Base-by-base conservation (phyloP, 2,888 invertebrate genomes). In the Cacoxenus indagator region DNA sequence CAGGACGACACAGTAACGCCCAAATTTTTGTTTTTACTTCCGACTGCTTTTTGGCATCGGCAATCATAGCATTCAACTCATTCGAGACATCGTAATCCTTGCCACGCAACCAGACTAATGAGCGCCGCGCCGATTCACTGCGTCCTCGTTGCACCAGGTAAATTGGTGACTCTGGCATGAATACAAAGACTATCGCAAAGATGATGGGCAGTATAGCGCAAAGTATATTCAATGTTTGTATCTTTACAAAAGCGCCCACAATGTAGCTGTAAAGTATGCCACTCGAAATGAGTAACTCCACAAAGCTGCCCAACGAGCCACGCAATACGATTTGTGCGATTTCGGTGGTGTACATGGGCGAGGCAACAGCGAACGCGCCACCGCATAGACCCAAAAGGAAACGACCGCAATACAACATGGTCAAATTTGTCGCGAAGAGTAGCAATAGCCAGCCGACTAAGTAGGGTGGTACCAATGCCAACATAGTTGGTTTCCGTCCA, bases 101-200 rank as follows among this genome's bases (percentile, higher is more conserved):
- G 0, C 95, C 95, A 9, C 96, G 90, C 4, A 96, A 89, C 85
- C 89, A 91, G 64, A 91, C 85, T 70, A 96, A 85, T 0, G 94
- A 90, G 24, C 90, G 88, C 19, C 90, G 88, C 0, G 96, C 96
- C 64, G 91, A 91, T 0, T 90, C 90, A 24, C 90, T 87, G 55
- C 90, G 88, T 0, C 90, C 78, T 91, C 92, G 27, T 61, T 57
- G 57, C 9, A 27, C 57, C 24, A 31, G n/a, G 22, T 46, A 46
- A 43, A 43, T 29, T 29, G 96, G 96, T 2, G 94, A 92, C 87
- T 96, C 96, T 0, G 96, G 96, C 91, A 96, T 93, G 76, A 93
- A 92, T 79, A 93, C 90, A 87, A 95, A 93, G 0, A 92, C 87
- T 0, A 90, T 75, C 0, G 91, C 91, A 73, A 94, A 93, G 1